Conservation (phyloP, 2,797 vertebrate genomes). For the Myripristis jacobus region DNA sequence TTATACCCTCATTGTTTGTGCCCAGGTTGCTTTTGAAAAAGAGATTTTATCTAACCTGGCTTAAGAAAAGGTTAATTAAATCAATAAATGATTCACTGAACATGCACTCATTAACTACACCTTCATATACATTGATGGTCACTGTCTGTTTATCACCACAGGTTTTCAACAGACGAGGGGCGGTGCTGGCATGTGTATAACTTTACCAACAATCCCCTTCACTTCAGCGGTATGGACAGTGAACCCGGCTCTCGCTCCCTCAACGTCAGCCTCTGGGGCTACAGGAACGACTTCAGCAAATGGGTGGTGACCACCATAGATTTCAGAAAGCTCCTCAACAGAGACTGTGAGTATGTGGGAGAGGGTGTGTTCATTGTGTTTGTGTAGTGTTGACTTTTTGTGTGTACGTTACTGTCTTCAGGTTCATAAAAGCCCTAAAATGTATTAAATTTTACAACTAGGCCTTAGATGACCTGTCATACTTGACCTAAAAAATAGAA, state of each 20-base stretch:
- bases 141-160: slow-evolving; percentile 54
- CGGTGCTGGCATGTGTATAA: slow-evolving; percentile 90
- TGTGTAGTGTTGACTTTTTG: too few relatives aligned
- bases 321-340: slow-evolving; percentile 88
- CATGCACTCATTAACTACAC: too few relatives aligned
- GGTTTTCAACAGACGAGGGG: slow-evolving; percentile 96
- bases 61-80: too few relatives aligned
- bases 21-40: too few relatives aligned
- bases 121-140: neutral
- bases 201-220: slow-evolving; percentile 87
- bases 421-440: too few relatives aligned
- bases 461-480: too few relatives aligned
- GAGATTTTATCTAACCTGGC: too few relatives aligned
- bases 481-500: too few relatives aligned
- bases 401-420: too few relatives aligned
- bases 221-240: slow-evolving; percentile 91
- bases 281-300: slow-evolving; percentile 83
- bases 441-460: too few relatives aligned
- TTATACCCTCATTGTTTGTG: too few relatives aligned
- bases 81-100: too few relatives aligned
- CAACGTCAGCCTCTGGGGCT: slow-evolving; percentile 95
- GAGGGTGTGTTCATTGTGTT: neutral
- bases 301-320: slow-evolving; percentile 96
- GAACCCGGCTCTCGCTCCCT: slow-evolving; percentile 93
- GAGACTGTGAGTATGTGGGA: slow-evolving; percentile 87